Percentiles rank a stretch among this genome's conserved stretches.
Evolutionary conservation across 2,113 vertebrate species (phyloP).

Genomic region (Chinchilla lanigera): DNA sequence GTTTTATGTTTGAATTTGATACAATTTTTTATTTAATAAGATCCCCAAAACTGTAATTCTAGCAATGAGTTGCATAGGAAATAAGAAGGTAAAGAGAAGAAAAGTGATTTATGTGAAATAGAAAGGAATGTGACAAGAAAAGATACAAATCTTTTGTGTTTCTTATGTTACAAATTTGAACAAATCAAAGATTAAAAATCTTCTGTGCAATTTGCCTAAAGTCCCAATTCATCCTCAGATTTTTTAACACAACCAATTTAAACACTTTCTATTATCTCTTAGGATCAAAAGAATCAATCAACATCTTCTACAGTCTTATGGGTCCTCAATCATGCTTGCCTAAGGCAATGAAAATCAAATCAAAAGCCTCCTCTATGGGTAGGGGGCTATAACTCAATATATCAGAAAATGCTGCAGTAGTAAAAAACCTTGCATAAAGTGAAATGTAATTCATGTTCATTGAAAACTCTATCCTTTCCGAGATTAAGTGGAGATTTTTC

Average conservation of each 20-base stretch:
- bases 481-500: conserved; percentile 80
- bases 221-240: conserved; percentile 84
- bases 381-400: conserved; percentile 80
- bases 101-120: conserved; percentile 70
- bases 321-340: conserved; percentile 85
- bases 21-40: conserved; percentile 58
- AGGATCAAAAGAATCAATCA: conserved; percentile 89
- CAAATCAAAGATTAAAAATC: conserved; percentile 84
- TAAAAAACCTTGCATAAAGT: conserved; percentile 79
- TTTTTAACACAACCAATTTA: conserved; percentile 84
- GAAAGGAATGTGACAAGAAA: conserved; percentile 75
- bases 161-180: conserved; percentile 81
- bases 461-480: conserved; percentile 80
- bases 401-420: conserved; percentile 77
- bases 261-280: conserved; percentile 87
- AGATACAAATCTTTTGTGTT: conserved; percentile 79
- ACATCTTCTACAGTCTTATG: conserved; percentile 85
- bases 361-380: conserved; percentile 84
- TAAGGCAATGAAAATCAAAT: conserved; percentile 87
- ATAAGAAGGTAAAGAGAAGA: conserved; percentile 44
- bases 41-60: conserved; percentile 34
- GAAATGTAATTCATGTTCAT: conserved; percentile 77
- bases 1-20: conserved; percentile 49
- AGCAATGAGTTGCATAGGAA: conserved; percentile 44
- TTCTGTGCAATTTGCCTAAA: conserved; percentile 84